phyloP scores from a whole-genome alignment of 2,797 vertebrate species.

The Lepilemur septentrionalis region DNA sequence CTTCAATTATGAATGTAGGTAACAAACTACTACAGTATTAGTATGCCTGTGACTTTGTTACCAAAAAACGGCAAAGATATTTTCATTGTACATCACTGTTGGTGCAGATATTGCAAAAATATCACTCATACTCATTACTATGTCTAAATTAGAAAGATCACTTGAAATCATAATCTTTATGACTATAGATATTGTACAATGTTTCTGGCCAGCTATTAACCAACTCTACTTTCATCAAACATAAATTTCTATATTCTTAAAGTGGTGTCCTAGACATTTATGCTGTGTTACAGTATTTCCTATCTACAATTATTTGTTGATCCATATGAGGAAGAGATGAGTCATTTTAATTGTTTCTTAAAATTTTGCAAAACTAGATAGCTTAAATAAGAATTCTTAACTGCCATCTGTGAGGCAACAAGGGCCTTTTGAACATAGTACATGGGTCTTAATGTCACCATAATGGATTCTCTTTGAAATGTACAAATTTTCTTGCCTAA shows the following conservation, averaged over 20 bases:
- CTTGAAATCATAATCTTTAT: neutral
- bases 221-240: neutral
- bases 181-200: neutral
- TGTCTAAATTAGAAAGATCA: neutral
- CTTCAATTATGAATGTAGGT: neutral
- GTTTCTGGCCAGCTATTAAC: neutral
- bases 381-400: conserved; percentile 8
- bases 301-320: neutral
- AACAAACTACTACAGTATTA: neutral
- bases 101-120: neutral
- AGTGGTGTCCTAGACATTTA: neutral
- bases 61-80: neutral
- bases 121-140: neutral
- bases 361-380: neutral
- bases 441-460: neutral
- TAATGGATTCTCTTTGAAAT: neutral
- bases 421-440: neutral
- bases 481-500: neutral
- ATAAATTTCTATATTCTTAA: neutral
- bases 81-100: neutral
- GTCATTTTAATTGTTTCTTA: neutral
- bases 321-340: neutral
- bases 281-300: neutral
- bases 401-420: neutral
- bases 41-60: neutral